Evolutionary conservation across 2,797 vertebrate species (phyloP), one percentile per base, ranked within the genome.

Genomic region (Paguma larvata): DNA sequence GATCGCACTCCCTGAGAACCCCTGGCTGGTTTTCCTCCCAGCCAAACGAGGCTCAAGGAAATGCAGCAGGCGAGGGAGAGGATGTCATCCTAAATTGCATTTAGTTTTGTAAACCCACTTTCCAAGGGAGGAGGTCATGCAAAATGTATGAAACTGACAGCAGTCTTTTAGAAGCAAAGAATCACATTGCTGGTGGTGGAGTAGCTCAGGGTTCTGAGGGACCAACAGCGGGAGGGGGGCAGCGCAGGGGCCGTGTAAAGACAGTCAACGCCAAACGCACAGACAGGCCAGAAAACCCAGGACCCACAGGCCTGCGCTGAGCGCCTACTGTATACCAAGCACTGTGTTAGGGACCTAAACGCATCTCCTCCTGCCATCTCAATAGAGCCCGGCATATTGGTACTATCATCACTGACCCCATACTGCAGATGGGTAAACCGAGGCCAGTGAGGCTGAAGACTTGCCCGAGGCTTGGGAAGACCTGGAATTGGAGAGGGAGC

Each of bases 131-230:
- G 32, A 32, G 44, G 27, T 38, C 38, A 27, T 90, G 56, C 70
- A 96, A 89, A 94, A 97, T 93, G 62, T 46, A 91, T 83, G 73
- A 87, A 65, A 65, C n/a, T 3, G 79, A 56, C 32, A 89, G 65
- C 78, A 51, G 48, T 46, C 89, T 88, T 88, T 65, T 44, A 30
- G 67, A 59, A 70, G 82, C 62, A 34, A 96, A 85, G 34, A n/a
- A 41, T 11, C 30, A 3, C 21, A 0, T 2, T 3, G 27, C 41
- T 51, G 56, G 16, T 15, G 7, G 25, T 10, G 4, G 27, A 51
- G 44, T 3, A 27, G 23, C 59, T 51, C 32, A 8, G n/a, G 44
- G 38, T 48, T 75, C 79, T 0, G 48, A 41, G 18, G 16, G 14
- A 13, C 18, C 32, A 1, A 1, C 32, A 2, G 14, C 0, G 62